A percentile compares a stretch with the other conserved stretches of the same genome.
These are phyloP conservation scores for Cebus imitator DNA, from an alignment of 2,113 vertebrate genomes.

Conservation along the genomic window DNA sequence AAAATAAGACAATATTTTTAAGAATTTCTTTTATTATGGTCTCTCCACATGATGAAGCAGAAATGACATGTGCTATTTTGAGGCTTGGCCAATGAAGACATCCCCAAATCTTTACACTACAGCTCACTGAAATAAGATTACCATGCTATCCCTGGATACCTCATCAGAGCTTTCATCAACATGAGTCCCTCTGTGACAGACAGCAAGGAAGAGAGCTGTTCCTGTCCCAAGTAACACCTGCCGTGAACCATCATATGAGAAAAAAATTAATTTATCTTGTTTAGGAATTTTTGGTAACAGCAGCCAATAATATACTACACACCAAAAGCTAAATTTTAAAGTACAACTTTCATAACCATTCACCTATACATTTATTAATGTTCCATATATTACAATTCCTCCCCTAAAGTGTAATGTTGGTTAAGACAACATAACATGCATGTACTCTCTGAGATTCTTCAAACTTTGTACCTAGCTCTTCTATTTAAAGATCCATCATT, in stretches of 20 bases:
- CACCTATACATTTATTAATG: not conserved
- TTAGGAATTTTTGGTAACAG: not conserved
- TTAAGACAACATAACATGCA: not conserved
- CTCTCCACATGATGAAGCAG: not conserved
- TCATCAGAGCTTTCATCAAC: not conserved
- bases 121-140: not conserved
- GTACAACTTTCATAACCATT: not conserved
- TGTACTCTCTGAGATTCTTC: not conserved
- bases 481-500: not conserved
- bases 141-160: not conserved
- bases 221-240: not conserved
- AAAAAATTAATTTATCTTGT: not conserved
- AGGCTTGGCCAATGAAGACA: not conserved
- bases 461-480: not conserved
- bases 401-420: not conserved
- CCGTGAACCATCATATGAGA: not conserved
- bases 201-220: not conserved
- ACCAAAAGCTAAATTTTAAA: not conserved
- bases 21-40: not conserved
- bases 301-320: not conserved
- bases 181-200: not conserved
- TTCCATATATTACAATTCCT: not conserved
- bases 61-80: not conserved
- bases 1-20: not conserved
- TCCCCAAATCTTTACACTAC: not conserved